Evolutionary conservation across 2,888 invertebrate genomes (phyloP), one percentile per base, ranked within the genome.

Genomic region (Calephelis perditalis): DNA sequence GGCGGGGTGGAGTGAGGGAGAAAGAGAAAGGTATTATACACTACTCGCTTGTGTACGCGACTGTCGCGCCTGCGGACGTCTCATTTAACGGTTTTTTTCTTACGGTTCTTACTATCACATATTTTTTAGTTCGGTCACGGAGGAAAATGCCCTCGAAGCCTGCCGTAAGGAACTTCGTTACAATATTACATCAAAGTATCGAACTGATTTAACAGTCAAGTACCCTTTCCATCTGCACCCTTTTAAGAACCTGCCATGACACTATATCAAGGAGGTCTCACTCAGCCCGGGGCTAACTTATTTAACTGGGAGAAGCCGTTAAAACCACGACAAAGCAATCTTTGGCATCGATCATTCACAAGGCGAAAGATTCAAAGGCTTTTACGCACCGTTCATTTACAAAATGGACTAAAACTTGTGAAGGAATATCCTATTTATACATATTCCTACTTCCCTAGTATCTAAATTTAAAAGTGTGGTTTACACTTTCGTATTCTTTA

Each of bases 291-390:
- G 85, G 86, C 86, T 85, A 86, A 86, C 84, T 71, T 72, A 79
- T 76, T 86, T 86, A 86, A 73, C 75, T 71, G 71, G 73, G 78
- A 79, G 79, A 75, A 71, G 70, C 71, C 71, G 70, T 73, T 73
- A 77, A 73, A 75, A 71, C 71, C 68, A 62, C 70, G 72, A 78
- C 84, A 87, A 86, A 85, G 84, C 82, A 79, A 87, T 87, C 86
- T 81, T 70, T 60, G 62, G 57, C 84, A 86, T 86, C 82, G 80
- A 87, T 87, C 87, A 86, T 86, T 79, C 79, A 79, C 81, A 84
- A 81, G 82, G 81, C 66, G 65, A 58, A 59, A 61, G 47, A 60
- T 63, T 52, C 40, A 49, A 58, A 57, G 35, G 61, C 43, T 49
- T 59, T 62, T 56, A 26, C 57, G 47, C 15, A 45, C 35, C 44